Percentiles rank a stretch among this genome's conserved stretches.
Evolutionary conservation across 2,113 vertebrate species (phyloP).

Genomic region (Brachyistius frenatus): DNA sequence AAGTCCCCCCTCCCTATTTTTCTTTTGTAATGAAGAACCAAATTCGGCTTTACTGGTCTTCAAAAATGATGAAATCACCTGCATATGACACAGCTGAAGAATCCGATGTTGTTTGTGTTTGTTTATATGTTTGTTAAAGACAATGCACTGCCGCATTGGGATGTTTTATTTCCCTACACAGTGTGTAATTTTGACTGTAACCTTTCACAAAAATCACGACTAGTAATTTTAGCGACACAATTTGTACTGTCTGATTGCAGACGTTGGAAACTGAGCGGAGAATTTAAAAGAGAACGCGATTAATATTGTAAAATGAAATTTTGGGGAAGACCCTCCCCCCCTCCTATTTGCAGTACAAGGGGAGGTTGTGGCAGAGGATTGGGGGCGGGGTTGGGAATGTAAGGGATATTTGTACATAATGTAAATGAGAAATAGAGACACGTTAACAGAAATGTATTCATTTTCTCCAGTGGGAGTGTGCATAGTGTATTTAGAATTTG

Average conservation of each 20-base stretch:
- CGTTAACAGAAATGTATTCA: conserved; percentile 99
- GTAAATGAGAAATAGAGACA: conserved; percentile 99
- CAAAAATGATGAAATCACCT: conserved; percentile 44
- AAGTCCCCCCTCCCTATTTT: conserved; percentile 10
- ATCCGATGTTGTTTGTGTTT: conserved; percentile 64
- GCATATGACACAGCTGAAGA: conserved; percentile 53
- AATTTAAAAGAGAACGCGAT: conserved; percentile 61
- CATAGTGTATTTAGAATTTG: conserved; percentile 95
- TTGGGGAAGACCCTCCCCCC: conserved; percentile 61
- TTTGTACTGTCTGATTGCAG: conserved; percentile 68
- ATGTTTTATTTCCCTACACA: conserved; percentile 69
- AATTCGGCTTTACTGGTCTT: conserved; percentile 47
- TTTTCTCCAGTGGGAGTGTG: conserved; percentile 98
- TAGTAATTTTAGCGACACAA: conserved; percentile 48
- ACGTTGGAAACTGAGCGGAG: conserved; percentile 51
- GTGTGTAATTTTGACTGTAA: conserved; percentile 64
- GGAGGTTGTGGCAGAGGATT: conserved; percentile 52
- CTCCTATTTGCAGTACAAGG: conserved; percentile 77
- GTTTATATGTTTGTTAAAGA: conserved; percentile 75
- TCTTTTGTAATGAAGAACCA: conserved; percentile 51
- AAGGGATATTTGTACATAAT: conserved; percentile 97
- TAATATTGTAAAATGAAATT: conserved; percentile 67
- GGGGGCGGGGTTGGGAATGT: conserved; percentile 80
- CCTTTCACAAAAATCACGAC: conserved; percentile 66
- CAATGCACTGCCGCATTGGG: conserved; percentile 78